Evolutionary conservation across 2,113 vertebrate genomes (phyloP).

Genomic region (Anarhynchus alexandrinus): DNA sequence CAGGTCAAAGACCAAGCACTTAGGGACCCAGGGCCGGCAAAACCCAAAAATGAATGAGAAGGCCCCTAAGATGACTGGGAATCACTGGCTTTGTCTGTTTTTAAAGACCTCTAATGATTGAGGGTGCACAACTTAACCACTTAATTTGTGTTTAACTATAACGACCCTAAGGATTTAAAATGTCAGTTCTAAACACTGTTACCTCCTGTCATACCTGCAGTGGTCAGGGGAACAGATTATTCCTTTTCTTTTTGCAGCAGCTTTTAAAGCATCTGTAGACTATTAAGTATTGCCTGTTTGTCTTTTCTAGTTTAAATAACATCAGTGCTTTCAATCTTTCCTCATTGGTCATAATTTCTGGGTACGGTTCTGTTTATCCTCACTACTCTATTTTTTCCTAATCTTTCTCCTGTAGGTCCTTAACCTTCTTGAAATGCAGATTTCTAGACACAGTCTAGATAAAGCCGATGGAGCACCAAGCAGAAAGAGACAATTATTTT

Average conservation of each 20-base stretch:
- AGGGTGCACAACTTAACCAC: not conserved
- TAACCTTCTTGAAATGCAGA: not conserved
- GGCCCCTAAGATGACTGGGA: not conserved
- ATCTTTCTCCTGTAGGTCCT: not conserved
- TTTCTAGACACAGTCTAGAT: not conserved
- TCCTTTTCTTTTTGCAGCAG: not conserved
- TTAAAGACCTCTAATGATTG: not conserved
- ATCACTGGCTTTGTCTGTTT: not conserved
- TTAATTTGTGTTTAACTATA: not conserved
- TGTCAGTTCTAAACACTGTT: not conserved
- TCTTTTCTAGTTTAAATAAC: not conserved
- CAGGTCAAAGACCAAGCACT: not conserved
- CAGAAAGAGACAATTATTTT: not conserved
- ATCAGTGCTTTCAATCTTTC: not conserved
- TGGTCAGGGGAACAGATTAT: not conserved
- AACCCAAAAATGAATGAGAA: not conserved
- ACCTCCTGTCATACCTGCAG: not conserved
- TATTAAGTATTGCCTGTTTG: not conserved
- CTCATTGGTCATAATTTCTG: not conserved
- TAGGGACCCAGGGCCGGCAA: not conserved
- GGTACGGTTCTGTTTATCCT: not conserved
- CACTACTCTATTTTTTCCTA: not conserved
- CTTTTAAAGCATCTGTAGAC: not conserved
- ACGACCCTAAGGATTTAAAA: not conserved
- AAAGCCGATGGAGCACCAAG: not conserved